phyloP scores from a whole-genome alignment of 2,888 invertebrate species.

The Tinea pellionella region DNA sequence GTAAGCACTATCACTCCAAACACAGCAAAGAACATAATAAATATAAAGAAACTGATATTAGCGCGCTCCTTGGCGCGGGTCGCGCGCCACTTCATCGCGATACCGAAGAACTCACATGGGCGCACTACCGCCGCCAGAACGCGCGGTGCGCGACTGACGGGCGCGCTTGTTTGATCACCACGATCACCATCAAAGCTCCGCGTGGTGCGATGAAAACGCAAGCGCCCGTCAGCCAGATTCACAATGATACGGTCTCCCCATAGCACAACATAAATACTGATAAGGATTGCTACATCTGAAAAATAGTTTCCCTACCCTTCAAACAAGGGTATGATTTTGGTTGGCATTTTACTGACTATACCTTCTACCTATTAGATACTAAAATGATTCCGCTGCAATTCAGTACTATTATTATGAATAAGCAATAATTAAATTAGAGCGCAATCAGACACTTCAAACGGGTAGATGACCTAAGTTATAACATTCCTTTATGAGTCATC shows the following conservation, averaged over 20 bases:
- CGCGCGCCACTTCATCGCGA: constrained; percentile 60
- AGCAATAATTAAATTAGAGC: too few relatives aligned
- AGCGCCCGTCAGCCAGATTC: constrained; percentile 20
- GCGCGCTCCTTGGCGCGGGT: constrained; percentile 80
- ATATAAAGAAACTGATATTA: constrained; percentile 90
- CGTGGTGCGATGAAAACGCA: constrained; percentile 29
- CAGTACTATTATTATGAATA: too few relatives aligned
- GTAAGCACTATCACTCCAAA: constrained; percentile 89
- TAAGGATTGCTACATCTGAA: too few relatives aligned
- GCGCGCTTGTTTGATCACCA: neutral
- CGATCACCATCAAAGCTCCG: neutral
- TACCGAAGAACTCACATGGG: constrained; percentile 38
- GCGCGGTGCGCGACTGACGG: constrained; percentile 26
- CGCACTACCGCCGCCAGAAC: constrained; percentile 36
- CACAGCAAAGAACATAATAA: constrained; percentile 90
- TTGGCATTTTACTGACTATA: too few relatives aligned
- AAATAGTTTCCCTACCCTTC: too few relatives aligned
- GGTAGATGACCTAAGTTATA: too few relatives aligned
- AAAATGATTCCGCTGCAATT: too few relatives aligned
- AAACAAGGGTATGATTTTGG: too few relatives aligned
- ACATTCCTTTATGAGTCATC: neutral
- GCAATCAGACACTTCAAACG: too few relatives aligned
- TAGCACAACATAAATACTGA: neutral
- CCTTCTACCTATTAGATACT: too few relatives aligned
- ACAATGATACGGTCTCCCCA: constrained; percentile 22